Conservation (phyloP, 2,888 invertebrate genomes). For the Lycocerus yunnanus region DNA sequence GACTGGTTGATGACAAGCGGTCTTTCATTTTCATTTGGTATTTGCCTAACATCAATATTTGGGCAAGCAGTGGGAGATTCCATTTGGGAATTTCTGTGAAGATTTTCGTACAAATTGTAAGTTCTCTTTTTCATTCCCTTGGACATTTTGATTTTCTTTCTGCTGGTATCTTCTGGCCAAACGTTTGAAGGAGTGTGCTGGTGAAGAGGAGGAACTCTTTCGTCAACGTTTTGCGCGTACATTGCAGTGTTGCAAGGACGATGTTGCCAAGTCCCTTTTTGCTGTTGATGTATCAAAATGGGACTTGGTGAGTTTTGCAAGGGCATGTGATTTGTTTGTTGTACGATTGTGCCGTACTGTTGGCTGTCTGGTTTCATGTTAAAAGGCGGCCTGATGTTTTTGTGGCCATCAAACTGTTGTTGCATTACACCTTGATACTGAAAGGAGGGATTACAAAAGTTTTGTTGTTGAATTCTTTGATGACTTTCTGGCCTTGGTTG, state of each 20-base stretch:
- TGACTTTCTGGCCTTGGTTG: constrained; percentile 40
- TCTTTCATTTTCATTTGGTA: constrained; percentile 55
- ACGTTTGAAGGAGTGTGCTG: constrained; percentile 65
- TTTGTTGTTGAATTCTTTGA: constrained; percentile 39
- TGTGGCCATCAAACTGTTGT: constrained; percentile 53
- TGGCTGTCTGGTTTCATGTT: constrained; percentile 20
- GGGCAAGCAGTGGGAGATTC: constrained; percentile 57
- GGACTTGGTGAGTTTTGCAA: constrained; percentile 12
- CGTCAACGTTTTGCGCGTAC: constrained; percentile 58
- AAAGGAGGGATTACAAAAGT: constrained; percentile 38
- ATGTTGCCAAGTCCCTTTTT: constrained; percentile 44
- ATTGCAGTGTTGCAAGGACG: constrained; percentile 43
- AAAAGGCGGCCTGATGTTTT: constrained; percentile 42
- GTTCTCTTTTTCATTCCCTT: constrained; percentile 62
- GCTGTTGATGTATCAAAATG: constrained; percentile 40
- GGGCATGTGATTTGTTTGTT: constrained; percentile 24
- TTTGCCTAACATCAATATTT: constrained; percentile 64
- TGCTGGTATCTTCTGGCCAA: constrained; percentile 63
- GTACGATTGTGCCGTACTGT: constrained; percentile 31
- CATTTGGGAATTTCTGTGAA: constrained; percentile 32
- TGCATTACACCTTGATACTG: constrained; percentile 42
- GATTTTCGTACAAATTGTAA: constrained; percentile 56
- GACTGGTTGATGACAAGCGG: constrained; percentile 48
- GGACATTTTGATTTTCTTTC: constrained; percentile 61
- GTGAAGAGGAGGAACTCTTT: constrained; percentile 74